phyloP scores from a whole-genome alignment of 2,113 vertebrate species.

The Oryzias melastigma region DNA sequence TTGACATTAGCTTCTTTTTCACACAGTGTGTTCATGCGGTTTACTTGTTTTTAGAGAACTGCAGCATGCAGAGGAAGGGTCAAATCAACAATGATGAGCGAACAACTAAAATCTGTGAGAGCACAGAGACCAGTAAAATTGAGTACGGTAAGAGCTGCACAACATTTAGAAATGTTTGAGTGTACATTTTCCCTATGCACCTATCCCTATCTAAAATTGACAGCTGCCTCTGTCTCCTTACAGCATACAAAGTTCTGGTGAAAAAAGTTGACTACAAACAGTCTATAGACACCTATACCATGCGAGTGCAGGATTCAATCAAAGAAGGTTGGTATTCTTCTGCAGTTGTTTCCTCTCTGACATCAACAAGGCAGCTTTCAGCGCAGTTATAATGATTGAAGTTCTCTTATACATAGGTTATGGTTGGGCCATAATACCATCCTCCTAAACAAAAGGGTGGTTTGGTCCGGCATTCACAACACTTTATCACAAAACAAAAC shows the following conservation, averaged over 20 bases:
- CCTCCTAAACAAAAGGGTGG: too few species aligned
- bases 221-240: slow-evolving; percentile 7
- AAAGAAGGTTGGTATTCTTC: slow-evolving; percentile 71
- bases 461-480: background rate
- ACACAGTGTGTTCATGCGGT: background rate
- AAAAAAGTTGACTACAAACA: background rate
- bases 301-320: slow-evolving; percentile 44
- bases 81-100: too few species aligned
- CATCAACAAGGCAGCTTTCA: too few species aligned
- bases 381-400: too few species aligned
- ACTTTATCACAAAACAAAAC: background rate
- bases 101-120: too few species aligned
- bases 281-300: slow-evolving; percentile 60
- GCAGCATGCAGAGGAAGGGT: slow-evolving; percentile 61
- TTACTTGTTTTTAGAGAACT: slow-evolving; percentile 77
- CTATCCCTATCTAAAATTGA: slow-evolving; percentile 4
- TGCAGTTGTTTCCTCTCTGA: too few species aligned
- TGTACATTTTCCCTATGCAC: too few species aligned
- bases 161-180: background rate
- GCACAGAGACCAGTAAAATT: too few species aligned
- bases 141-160: slow-evolving; percentile 32
- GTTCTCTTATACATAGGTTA: too few species aligned
- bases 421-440: too few species aligned
- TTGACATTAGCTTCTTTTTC: too few species aligned
- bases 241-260: slow-evolving; percentile 69